phyloP scores from a whole-genome alignment of 2,888 invertebrate species.

The Digitonthophagus gazella region DNA sequence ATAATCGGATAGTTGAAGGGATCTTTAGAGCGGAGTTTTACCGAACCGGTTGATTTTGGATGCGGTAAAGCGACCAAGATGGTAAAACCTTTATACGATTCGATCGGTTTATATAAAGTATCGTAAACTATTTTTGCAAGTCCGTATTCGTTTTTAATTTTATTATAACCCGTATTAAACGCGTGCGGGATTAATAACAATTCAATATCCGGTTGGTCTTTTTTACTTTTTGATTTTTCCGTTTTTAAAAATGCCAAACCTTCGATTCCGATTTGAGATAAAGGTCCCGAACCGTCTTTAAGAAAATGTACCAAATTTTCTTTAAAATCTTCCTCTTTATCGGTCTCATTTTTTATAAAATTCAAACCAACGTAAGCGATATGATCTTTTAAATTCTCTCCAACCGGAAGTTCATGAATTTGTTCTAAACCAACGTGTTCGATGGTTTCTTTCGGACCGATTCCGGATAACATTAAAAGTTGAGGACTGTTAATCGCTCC shows the following conservation, averaged over 20 bases:
- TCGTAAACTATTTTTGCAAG: constrained; percentile 56
- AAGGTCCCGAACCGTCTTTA: constrained; percentile 42
- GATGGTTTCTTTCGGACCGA: constrained; percentile 65
- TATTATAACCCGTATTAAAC: constrained; percentile 31
- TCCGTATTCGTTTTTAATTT: constrained; percentile 51
- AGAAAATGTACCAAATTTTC: constrained; percentile 45
- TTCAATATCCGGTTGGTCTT: constrained; percentile 43
- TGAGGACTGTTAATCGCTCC: constrained; percentile 78
- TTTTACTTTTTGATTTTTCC: constrained; percentile 36
- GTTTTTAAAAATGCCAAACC: constrained; percentile 41
- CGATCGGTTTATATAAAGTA: constrained; percentile 55
- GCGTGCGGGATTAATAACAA: constrained; percentile 37
- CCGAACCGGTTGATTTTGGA: constrained; percentile 69
- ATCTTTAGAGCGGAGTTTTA: constrained; percentile 68
- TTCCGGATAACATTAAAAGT: constrained; percentile 75
- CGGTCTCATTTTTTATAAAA: constrained; percentile 51
- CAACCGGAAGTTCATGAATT: constrained; percentile 68
- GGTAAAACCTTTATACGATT: constrained; percentile 53
- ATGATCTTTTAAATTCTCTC: constrained; percentile 64
- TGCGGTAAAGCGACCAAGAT: constrained; percentile 68
- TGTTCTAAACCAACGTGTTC: constrained; percentile 59
- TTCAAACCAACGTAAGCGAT: constrained; percentile 59
- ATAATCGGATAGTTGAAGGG: constrained; percentile 75
- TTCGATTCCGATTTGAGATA: constrained; percentile 39
- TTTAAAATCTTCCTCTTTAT: constrained; percentile 45